Base-by-base conservation (phyloP, 2,113 vertebrate species). In the Mugil cephalus region DNA sequence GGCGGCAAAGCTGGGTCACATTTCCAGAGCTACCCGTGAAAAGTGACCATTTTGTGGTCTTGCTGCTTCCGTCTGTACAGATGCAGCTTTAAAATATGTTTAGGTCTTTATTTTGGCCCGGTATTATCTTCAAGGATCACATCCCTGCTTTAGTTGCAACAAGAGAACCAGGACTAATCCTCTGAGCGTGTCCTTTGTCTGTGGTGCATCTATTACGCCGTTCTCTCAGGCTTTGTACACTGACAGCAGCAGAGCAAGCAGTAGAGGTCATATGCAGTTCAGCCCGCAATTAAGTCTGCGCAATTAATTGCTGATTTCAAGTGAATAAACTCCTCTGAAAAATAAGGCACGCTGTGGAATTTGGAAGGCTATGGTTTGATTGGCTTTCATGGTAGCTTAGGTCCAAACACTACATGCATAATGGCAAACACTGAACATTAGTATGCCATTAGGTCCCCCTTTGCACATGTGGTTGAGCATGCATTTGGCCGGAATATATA, bases 221-320 rank as follows among this genome's bases (percentile, higher is more conserved):
- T 66, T 54, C 71, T 82, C 65, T 74, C 65, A 38, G 70, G 72
- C 47, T 58, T 8, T 42, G 45, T 48, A 72, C 45, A 14, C 39
- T 24, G 63, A 30, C 69, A 38, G 84, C 81, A 60, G 18, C 72
- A 53, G 39, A 59, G 80, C 73, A 39, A 59, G 80, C 73, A 50
- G 51, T 12, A 30, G 50, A 82, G 90, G 89, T 88, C 88, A 88
- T 79, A 69, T 12, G 77, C 72, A 88, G 86, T 89, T 90, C 86
- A 85, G 60, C 35, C 51, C 43, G 70, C 83, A 91, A 91, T 91
- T 91, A 91, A 90, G 82, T 87, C 42, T 8, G 1, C 12, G 50
- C 53, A 84, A 82, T 88, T 87, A 91, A 90, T 89, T 82, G 84
- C 69, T 47, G 79, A 89, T 86, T 82, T 86, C 76, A 79, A 73